These are phyloP conservation scores for Meandrusa payeni DNA, from an alignment of 2,888 invertebrate species.

Conservation along the genomic window DNA sequence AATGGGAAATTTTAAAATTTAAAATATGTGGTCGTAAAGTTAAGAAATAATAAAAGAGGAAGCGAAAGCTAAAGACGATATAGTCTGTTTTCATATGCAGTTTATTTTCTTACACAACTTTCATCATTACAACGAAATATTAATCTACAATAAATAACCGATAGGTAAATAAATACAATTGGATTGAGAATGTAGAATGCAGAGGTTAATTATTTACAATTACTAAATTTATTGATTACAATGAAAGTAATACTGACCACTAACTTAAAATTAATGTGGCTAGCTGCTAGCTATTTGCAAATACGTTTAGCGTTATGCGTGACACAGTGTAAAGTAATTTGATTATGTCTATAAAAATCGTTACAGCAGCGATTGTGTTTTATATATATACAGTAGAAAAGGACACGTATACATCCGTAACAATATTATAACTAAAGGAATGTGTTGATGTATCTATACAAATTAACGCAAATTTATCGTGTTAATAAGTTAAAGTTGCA, in stretches of 20 bases:
- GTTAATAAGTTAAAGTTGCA: no score
- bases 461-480: no score
- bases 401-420: no score
- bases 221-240: neutral
- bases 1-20: no score
- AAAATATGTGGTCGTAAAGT: no score
- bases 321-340: neutral
- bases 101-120: constrained; percentile 28
- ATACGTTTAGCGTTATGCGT: neutral
- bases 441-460: no score
- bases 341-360: constrained; percentile 8
- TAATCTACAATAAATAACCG: constrained; percentile 61
- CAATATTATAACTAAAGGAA: no score
- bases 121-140: constrained; percentile 44
- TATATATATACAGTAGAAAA: no score
- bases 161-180: constrained; percentile 51
- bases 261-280: constrained; percentile 3
- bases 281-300: neutral
- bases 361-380: neutral
- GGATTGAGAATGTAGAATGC: constrained; percentile 33
- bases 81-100: neutral
- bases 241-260: constrained; percentile 16
- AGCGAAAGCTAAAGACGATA: no score
- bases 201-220: constrained; percentile 14
- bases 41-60: no score